phyloP scores from a whole-genome alignment of 2,888 invertebrate species.

The Elmis aenea region DNA sequence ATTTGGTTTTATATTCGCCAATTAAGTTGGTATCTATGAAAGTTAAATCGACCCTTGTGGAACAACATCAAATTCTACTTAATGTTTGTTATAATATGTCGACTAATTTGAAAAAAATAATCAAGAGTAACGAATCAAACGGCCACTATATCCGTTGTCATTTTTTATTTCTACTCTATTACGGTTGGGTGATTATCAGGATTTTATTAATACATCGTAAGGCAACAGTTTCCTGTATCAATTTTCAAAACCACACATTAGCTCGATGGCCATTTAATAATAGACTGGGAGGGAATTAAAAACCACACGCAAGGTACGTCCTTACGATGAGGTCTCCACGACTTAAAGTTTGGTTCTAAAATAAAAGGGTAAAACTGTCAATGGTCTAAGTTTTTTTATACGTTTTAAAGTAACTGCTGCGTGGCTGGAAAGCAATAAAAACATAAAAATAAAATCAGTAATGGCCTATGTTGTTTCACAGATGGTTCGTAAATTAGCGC shows the following conservation, averaged over 20 bases:
- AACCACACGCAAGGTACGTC: constrained; percentile 31
- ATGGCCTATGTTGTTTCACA: constrained; percentile 16
- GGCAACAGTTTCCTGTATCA: constrained; percentile 23
- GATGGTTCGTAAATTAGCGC: constrained; percentile 17
- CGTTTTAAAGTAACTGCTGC: constrained; percentile 9
- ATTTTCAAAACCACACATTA: constrained; percentile 28
- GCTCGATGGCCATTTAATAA: constrained; percentile 40
- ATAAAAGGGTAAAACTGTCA: constrained; percentile 21
- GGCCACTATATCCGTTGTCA: too few relatives aligned
- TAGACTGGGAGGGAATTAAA: constrained; percentile 33
- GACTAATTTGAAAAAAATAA: too few relatives aligned
- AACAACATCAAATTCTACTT: too few relatives aligned
- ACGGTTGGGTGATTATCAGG: too few relatives aligned
- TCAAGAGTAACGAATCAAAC: too few relatives aligned
- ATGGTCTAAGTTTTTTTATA: constrained; percentile 11
- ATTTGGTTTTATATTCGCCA: too few relatives aligned
- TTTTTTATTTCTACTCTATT: too few relatives aligned
- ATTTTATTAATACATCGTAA: too few relatives aligned
- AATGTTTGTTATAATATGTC: too few relatives aligned
- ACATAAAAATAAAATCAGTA: constrained; percentile 21
- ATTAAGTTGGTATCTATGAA: too few relatives aligned
- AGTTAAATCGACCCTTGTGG: too few relatives aligned
- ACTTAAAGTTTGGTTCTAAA: constrained; percentile 16
- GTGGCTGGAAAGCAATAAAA: constrained; percentile 21
- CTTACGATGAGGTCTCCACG: constrained; percentile 9